Evolutionary conservation across 2,113 vertebrate species (phyloP).

Genomic region (Pan paniscus): DNA sequence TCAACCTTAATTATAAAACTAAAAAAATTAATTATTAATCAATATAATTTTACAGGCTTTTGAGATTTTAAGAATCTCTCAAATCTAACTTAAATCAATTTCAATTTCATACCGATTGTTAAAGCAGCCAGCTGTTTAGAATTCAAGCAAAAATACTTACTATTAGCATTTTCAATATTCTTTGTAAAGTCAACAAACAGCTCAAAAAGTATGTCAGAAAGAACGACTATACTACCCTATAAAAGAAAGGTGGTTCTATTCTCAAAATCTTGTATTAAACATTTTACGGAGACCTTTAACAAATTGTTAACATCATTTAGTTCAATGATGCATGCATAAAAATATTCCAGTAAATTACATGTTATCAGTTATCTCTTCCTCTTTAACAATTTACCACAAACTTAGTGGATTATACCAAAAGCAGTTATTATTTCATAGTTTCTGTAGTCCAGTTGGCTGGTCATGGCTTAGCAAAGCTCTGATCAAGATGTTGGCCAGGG

Average conservation of each 20-base stretch:
- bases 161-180: constrained; percentile 27
- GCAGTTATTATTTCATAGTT: not conserved
- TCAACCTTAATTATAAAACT: constrained; percentile 84
- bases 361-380: not conserved
- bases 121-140: constrained; percentile 71
- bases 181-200: not conserved
- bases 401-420: not conserved
- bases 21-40: constrained; percentile 79
- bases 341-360: not conserved
- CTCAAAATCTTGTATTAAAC: not conserved
- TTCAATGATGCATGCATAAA: not conserved
- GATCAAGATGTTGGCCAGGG: not conserved
- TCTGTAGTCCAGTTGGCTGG: not conserved
- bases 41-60: constrained; percentile 80
- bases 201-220: not conserved
- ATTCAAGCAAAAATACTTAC: constrained; percentile 61
- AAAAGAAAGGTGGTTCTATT: not conserved
- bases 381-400: not conserved
- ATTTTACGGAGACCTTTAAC: not conserved
- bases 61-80: constrained; percentile 82
- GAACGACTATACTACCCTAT: not conserved
- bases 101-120: constrained; percentile 72
- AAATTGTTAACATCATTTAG: not conserved
- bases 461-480: not conserved
- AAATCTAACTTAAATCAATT: constrained; percentile 73